Evolutionary conservation across 2,113 vertebrate species (phyloP), one percentile per base, ranked within the genome.

Genomic region (Gallinago undulata): DNA sequence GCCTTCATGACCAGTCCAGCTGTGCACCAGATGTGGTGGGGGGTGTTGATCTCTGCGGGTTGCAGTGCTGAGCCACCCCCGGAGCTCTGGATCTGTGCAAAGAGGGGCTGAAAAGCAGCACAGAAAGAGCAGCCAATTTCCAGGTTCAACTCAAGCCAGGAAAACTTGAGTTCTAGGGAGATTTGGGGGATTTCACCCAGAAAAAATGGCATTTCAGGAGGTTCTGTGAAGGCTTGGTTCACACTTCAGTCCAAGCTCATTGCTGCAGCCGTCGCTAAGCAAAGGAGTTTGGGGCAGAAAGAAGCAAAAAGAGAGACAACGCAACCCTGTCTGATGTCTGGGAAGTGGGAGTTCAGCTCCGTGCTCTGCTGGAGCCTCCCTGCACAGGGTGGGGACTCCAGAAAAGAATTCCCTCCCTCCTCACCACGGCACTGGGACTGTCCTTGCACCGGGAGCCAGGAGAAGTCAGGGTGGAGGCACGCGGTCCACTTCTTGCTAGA

Each of bases 51-150:
- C 50, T 73, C 69, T 25, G 50, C 7, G 3, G 37, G 41, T 41
- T n/a, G 3, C 35, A 10, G 37, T 8, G 53, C 39, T 50, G 67
- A 67, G 15, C 15, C 27, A 35, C 33, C 30, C 45, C 45, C 0
- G 1, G 41, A 35, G 56, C 50, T 77, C 59, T 13, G 45, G 25
- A 39, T 70, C 39, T 0, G 0, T 57, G 56, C 68, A 62, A 62
- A 51, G n/a, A 63, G 50, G 60, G 69, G 41, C 11, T 60, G 64
- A 70, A 13, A 31, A 67, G 66, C 74, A 76, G 57, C 45, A 55
- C 16, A 55, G 67, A 64, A 86, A 69, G 1, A 86, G 21, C 13
- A n/a, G 35, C 18, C 6, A 23, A 4, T 17, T 55, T n/a, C 48
- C 59, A 64, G 64, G 35, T 80, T 89, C 55, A 64, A 59, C 21